Conservation (phyloP, 2,113 vertebrate genomes). For the Phoxinus phoxinus region DNA sequence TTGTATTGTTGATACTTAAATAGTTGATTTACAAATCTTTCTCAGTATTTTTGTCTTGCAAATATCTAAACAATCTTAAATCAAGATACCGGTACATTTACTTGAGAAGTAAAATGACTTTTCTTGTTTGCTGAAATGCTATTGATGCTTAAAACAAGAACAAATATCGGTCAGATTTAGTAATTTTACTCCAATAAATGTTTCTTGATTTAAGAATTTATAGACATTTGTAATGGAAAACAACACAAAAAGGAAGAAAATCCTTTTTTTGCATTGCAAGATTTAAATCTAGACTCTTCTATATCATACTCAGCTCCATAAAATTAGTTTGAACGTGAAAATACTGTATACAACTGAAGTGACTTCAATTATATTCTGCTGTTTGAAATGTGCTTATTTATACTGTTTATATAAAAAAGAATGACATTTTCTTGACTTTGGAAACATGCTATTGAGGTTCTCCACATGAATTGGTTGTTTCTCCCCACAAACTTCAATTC, state of each 20-base stretch:
- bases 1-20: neutral
- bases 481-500: constrained; percentile 1
- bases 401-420: neutral
- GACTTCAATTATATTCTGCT: neutral
- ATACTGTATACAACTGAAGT: neutral
- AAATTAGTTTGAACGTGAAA: neutral
- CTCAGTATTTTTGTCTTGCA: too few relatives aligned
- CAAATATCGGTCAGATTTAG: too few relatives aligned
- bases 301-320: neutral
- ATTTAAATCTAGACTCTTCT: neutral
- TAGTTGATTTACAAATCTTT: neutral
- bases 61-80: too few relatives aligned
- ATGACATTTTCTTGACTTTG: neutral
- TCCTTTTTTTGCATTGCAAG: neutral
- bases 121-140: too few relatives aligned
- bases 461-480: neutral
- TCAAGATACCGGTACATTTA: too few relatives aligned
- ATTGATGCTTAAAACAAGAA: too few relatives aligned
- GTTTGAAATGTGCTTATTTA: neutral
- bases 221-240: too few relatives aligned
- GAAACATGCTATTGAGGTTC: neutral
- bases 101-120: too few relatives aligned
- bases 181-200: too few relatives aligned
- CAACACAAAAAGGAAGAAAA: too few relatives aligned
- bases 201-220: too few relatives aligned